Conservation (phyloP, 1,140 invertebrate species). For the Drosophila subobscura region DNA sequence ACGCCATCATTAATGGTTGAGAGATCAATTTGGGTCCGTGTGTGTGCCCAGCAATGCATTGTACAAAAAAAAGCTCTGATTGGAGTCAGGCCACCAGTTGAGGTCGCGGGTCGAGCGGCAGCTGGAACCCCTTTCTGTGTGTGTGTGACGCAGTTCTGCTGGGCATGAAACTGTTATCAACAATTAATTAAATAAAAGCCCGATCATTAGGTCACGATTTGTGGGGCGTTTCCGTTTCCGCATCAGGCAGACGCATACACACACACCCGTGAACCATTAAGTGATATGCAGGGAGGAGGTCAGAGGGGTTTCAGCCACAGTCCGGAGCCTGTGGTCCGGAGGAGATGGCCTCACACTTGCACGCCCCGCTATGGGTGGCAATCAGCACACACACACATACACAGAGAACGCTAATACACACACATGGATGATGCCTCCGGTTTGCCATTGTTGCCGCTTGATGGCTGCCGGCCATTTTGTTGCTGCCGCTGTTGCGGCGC, state of each 20-base stretch:
- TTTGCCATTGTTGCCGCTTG: slow-evolving; percentile 44
- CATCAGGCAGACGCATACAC: slow-evolving; percentile 35
- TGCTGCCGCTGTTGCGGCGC: slow-evolving; percentile 33
- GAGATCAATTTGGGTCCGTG: slow-evolving; percentile 9
- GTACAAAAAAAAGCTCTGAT: not conserved
- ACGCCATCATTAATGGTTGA: slow-evolving; percentile 17
- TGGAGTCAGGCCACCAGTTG: slow-evolving; percentile 6
- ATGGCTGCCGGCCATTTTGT: slow-evolving; percentile 34
- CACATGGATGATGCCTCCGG: slow-evolving; percentile 6
- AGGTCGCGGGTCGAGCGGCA: not conserved
- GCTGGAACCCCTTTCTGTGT: slow-evolving; percentile 6
- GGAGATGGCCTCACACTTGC: slow-evolving; percentile 15
- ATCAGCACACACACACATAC: slow-evolving; percentile 26
- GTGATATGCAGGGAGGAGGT: slow-evolving; percentile 47
- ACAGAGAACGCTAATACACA: slow-evolving; percentile 6
- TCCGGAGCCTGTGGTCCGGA: not conserved
- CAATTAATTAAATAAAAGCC: slow-evolving; percentile 79
- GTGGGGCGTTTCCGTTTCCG: slow-evolving; percentile 73
- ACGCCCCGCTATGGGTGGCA: slow-evolving; percentile 29
- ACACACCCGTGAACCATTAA: slow-evolving; percentile 40
- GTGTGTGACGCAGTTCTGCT: slow-evolving; percentile 45
- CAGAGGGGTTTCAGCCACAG: slow-evolving; percentile 7
- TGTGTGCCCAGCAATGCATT: not conserved
- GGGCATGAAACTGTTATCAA: slow-evolving; percentile 69
- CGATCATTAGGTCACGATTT: slow-evolving; percentile 79